phyloP scores from a whole-genome alignment of 2,113 vertebrate genomes.

The Odocoileus virginianus region DNA sequence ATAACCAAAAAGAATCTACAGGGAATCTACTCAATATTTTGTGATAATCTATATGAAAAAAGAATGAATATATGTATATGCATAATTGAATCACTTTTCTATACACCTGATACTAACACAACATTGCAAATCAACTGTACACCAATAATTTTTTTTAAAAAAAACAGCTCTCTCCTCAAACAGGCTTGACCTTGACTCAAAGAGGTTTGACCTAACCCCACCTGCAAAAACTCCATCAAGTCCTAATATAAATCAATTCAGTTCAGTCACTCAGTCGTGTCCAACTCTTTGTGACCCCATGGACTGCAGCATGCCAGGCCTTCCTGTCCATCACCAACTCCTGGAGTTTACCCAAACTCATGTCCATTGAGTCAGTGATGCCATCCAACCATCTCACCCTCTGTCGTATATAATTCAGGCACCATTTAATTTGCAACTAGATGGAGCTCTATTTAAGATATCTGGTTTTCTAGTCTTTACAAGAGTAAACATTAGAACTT shows the following conservation, averaged over 20 bases:
- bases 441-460: neutral
- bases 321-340: neutral
- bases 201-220: neutral
- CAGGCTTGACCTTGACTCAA: neutral
- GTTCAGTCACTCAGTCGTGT: neutral
- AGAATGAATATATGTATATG: neutral
- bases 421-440: neutral
- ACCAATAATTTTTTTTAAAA: neutral
- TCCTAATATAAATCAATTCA: neutral
- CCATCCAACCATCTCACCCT: neutral
- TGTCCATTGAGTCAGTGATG: neutral
- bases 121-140: neutral
- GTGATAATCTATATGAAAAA: neutral
- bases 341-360: neutral
- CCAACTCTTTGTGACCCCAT: neutral
- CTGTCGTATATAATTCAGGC: neutral
- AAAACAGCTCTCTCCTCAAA: neutral
- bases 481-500: neutral
- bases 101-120: neutral
- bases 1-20: neutral
- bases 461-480: neutral
- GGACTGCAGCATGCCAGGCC: fast-evolving
- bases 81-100: neutral
- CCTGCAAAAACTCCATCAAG: neutral
- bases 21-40: neutral